phyloP scores from a whole-genome alignment of 2,888 invertebrate species.

The Limenitis camilla region DNA sequence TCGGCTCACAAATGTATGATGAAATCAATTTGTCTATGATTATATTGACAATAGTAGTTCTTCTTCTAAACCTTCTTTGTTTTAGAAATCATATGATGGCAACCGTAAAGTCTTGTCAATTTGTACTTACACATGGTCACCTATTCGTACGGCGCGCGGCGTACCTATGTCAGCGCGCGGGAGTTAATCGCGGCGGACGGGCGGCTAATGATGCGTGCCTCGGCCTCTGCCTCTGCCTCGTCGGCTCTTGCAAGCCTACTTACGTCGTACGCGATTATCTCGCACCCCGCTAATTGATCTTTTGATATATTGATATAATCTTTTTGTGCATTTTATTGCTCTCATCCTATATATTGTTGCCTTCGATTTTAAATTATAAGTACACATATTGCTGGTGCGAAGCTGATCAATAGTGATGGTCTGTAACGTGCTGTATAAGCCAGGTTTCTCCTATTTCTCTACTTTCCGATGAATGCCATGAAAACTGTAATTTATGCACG shows the following conservation, averaged over 20 bases:
- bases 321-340: neutral
- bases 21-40: too few species aligned
- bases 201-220: conserved; percentile 65
- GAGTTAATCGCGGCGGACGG: conserved; percentile 56
- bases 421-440: too few species aligned
- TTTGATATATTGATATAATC: conserved; percentile 29
- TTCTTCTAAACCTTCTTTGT: too few species aligned
- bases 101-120: conserved; percentile 4
- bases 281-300: conserved; percentile 44
- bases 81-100: neutral
- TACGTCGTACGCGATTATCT: conserved; percentile 62
- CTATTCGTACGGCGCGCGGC: conserved; percentile 44
- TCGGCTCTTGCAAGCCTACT: conserved; percentile 40
- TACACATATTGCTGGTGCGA: too few species aligned
- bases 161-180: conserved; percentile 53
- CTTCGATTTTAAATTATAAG: too few species aligned
- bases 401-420: too few species aligned
- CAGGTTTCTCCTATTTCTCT: too few species aligned
- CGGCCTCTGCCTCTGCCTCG: too few species aligned
- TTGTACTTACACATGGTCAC: conserved; percentile 8
- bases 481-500: too few species aligned
- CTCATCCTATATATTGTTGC: neutral
- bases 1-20: too few species aligned
- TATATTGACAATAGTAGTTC: too few species aligned
- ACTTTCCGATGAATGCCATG: too few species aligned